Evolutionary conservation across 2,113 vertebrate species (phyloP), one percentile per base, ranked within the genome.

Genomic region (Mugil cephalus): DNA sequence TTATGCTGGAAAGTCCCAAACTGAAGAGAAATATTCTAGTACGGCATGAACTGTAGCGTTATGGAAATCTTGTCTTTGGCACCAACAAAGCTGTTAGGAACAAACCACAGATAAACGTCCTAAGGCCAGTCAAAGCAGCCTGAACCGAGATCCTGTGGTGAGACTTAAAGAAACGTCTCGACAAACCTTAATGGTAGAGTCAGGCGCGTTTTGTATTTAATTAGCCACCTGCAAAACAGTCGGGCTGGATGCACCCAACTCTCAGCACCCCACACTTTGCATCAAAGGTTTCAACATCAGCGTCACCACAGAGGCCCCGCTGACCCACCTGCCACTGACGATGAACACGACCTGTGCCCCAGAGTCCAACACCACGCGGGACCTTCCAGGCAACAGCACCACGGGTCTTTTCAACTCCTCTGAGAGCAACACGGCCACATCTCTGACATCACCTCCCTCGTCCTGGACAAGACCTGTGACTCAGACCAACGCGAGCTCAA

Each of bases 401-500:
- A 12, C 12, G 17, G 35, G 42, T 48, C 0, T 24, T 35, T 18
- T 45, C 43, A 56, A 8, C 56, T 55, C 62, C 53, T 56, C 68
- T 1, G 69, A 63, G 54, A 65, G 18, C 69, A 79, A 45, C 48
- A 11, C 45, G 61, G 67, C 58, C 14, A 17, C 79, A 53, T 15
- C 50, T 65, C 74, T 39, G 46, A 84, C 72, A 74, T 60, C 84
- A 55, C 48, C 54, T 12, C 30, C 43, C 48, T 53, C 0, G 0
- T 72, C 0, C 48, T 64, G 55, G 77, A 86, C 21, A 2, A 65
- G 13, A 4, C 42, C 70, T 71, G 35, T 56, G 43, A 10, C 54
- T 48, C 12, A 36, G 1, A 56, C 48, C 63, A 86, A 59, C 63
- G 52, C 19, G 43, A 82, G n/a, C 40, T 48, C 74, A 56, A 8